These are phyloP conservation scores for Pogonomyrmex barbatus DNA, from an alignment of 1,140 invertebrate species.

Conservation along the genomic window DNA sequence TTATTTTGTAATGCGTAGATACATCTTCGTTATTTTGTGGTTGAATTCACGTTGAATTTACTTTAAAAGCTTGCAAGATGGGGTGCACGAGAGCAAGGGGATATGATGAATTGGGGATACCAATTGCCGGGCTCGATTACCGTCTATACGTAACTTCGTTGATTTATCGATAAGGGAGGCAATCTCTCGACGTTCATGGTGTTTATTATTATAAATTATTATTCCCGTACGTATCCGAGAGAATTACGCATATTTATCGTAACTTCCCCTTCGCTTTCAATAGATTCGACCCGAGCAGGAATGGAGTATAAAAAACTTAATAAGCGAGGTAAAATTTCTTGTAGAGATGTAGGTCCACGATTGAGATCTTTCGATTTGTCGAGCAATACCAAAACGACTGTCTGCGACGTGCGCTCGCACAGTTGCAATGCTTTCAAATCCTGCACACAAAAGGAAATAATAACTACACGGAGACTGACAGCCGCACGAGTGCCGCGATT, in stretches of 20 bases:
- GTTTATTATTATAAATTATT: slow-evolving; percentile 11
- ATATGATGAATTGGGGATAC: slow-evolving; percentile 34
- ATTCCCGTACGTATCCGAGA: background rate
- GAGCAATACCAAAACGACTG: slow-evolving; percentile 6
- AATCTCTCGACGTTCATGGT: background rate
- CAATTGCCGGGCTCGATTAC: slow-evolving; percentile 41
- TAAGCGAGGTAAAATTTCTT: slow-evolving; percentile 23
- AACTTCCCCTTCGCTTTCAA: background rate
- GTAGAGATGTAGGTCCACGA: slow-evolving; percentile 39
- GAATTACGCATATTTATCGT: slow-evolving; percentile 1
- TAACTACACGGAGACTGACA: slow-evolving; percentile 35
- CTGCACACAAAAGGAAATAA: slow-evolving; percentile 43
- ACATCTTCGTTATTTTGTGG: slow-evolving; percentile 1
- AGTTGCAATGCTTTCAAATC: slow-evolving; percentile 43
- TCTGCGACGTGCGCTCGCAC: slow-evolving; percentile 1
- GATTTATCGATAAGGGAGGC: slow-evolving; percentile 20
- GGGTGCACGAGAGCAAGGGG: background rate
- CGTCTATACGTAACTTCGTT: slow-evolving; percentile 5
- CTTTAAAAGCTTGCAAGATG: background rate
- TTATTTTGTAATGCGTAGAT: background rate
- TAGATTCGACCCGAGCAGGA: background rate
- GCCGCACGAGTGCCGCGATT: slow-evolving; percentile 28
- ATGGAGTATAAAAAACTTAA: slow-evolving; percentile 1
- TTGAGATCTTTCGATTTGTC: slow-evolving; percentile 60
- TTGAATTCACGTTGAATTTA: slow-evolving; percentile 21